These are phyloP conservation scores for Hystrix brachyura DNA, from an alignment of 2,113 vertebrate genomes.

Conservation along the genomic window DNA sequence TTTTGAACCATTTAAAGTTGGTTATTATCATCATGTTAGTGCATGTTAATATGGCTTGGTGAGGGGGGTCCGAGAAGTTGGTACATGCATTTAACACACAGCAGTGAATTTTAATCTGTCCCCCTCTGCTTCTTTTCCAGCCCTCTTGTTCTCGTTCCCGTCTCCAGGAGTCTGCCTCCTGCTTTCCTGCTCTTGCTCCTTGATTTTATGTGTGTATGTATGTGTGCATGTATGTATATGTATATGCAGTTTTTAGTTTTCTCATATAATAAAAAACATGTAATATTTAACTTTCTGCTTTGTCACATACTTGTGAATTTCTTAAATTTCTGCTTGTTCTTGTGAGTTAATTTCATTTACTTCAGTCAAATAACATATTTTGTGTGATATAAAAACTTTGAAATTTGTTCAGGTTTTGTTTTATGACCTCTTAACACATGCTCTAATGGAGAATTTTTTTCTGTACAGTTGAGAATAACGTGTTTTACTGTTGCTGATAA, in stretches of 20 bases:
- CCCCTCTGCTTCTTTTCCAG: not conserved
- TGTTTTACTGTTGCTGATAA: not conserved
- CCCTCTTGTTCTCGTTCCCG: not conserved
- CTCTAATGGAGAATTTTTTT: not conserved
- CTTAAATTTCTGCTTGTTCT: not conserved
- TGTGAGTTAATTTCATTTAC: slow-evolving; percentile 12
- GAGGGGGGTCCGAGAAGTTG: not conserved
- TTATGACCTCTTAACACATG: not conserved
- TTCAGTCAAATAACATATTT: not conserved
- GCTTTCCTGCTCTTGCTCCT: not conserved
- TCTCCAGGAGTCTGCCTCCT: not conserved
- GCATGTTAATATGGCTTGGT: not conserved
- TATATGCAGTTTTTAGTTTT: not conserved
- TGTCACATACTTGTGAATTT: slow-evolving; percentile 25
- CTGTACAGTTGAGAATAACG: not conserved
- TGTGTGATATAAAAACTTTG: not conserved
- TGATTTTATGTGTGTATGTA: not conserved
- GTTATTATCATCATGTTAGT: not conserved
- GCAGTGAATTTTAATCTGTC: not conserved
- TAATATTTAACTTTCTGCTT: not conserved
- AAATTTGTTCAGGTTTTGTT: slow-evolving; percentile 6
- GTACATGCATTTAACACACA: not conserved
- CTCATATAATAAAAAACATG: not conserved
- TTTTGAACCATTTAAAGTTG: not conserved
- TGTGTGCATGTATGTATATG: not conserved